Conservation (phyloP, 2,797 vertebrate genomes). For the Notoglanidium macrostoma region DNA sequence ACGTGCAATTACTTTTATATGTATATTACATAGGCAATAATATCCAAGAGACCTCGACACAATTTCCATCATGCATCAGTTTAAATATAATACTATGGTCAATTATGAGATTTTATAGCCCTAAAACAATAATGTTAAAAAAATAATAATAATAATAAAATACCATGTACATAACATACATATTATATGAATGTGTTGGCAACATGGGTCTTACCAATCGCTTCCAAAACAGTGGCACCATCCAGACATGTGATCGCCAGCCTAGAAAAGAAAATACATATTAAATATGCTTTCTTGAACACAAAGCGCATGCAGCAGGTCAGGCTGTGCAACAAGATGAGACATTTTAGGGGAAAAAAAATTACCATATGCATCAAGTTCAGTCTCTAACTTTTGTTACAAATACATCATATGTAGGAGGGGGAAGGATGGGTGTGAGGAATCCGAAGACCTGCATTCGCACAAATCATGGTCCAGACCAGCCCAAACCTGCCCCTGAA, state of each 20-base stretch:
- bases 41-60: not conserved
- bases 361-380: not conserved
- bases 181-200: not conserved
- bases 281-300: slow-evolving; percentile 12
- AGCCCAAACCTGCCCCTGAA: slow-evolving; percentile 21
- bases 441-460: not conserved
- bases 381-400: not conserved
- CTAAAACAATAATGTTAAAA: not conserved
- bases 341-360: not conserved
- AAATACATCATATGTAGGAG: not conserved
- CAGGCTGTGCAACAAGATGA: not conserved
- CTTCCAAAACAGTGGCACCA: slow-evolving; percentile 49
- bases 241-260: slow-evolving; percentile 45
- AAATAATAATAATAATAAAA: not conserved
- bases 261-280: slow-evolving; percentile 45
- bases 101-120: not conserved
- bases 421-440: not conserved
- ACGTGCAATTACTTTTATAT: not conserved
- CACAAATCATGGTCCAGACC: slow-evolving; percentile 6
- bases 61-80: not conserved
- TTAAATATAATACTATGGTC: not conserved
- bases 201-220: slow-evolving; percentile 55
- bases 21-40: not conserved
- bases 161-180: not conserved
- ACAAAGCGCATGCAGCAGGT: not conserved